Base-by-base conservation (phyloP, 2,888 invertebrate genomes). In the Pollenia griseotomentosa region DNA sequence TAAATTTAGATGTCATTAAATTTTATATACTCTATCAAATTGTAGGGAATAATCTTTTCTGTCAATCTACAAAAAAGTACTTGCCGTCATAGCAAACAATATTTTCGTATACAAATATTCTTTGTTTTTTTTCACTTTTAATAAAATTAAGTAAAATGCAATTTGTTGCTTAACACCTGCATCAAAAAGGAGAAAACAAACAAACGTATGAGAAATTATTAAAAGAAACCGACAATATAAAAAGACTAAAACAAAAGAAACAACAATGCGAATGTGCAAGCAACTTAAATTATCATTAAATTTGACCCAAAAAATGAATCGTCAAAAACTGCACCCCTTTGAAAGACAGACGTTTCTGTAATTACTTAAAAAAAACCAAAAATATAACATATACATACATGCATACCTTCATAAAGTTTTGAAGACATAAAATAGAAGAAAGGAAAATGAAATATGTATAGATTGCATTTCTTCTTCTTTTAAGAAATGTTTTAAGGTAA, bases 291-390 rank as follows among this genome's bases (percentile, higher is more conserved):
- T 70, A 82, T 82, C 63, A 87, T 84, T 87, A 84, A 82, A 74
- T 87, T 53, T 87, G 87, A 84, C 87, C 87, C 78, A 71, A 78
- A 87, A 77, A 84, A 16, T 40, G 16, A 63, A 46, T 63, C 44
- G n/a, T 51, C 33, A 59, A 79, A 77, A 59, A 68, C 73, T 78
- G 84, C 84, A 82, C 82, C 87, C 59, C 63, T 83, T 79, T 55
- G 46, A 40, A 46, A 53, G 5, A 61, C 51, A 57, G 4, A 74
- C 77, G 68, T 63, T 71, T 83, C 19, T 59, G 48, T 83, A 71
- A 81, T 81, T 81, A 79, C 16, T 71, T 65, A 51, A 65, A 71
- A 61, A 61, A 65, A 74, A 65, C 16, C 19, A 55, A n/a, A 68
- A 14, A 7, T 19, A 42, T 44, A 6, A 6, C 33, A 33, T 33